Evolutionary conservation across 1,140 invertebrate species (phyloP).

Genomic region (Apis laboriosa): DNA sequence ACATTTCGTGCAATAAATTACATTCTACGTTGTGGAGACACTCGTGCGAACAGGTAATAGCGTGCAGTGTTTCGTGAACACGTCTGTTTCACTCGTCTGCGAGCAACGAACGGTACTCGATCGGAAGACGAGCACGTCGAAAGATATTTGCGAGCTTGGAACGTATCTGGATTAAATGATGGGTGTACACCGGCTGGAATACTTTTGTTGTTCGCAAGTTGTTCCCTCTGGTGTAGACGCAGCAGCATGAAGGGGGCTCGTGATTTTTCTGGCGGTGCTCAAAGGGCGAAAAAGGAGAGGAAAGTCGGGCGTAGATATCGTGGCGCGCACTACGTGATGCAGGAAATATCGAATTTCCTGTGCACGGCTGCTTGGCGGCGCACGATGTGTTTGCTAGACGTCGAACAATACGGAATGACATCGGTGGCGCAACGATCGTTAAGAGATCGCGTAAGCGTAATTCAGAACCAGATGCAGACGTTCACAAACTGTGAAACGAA

Average conservation of each 20-base stretch:
- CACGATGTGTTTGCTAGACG: conserved; percentile 41
- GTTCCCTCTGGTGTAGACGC: too few species aligned
- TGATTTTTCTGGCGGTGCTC: not conserved
- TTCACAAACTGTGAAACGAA: conserved; percentile 55
- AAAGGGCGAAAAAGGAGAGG: not conserved
- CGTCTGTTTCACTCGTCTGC: too few species aligned
- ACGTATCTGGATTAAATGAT: too few species aligned
- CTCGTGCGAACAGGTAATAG: too few species aligned
- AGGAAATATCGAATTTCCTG: conserved; percentile 65
- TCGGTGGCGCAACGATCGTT: conserved; percentile 53
- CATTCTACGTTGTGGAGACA: too few species aligned
- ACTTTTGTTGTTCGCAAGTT: too few species aligned
- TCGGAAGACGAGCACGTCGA: too few species aligned
- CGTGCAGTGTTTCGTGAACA: too few species aligned
- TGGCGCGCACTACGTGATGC: conserved; percentile 32
- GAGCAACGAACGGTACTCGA: too few species aligned
- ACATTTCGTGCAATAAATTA: too few species aligned
- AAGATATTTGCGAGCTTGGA: too few species aligned
- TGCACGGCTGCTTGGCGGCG: conserved; percentile 40
- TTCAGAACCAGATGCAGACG: conserved; percentile 46
- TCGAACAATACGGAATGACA: conserved; percentile 64
- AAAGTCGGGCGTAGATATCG: conserved; percentile 20
- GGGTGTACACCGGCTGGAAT: too few species aligned
- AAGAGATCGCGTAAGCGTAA: conserved; percentile 44
- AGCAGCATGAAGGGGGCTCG: not conserved